Evolutionary conservation across 2,797 vertebrate genomes (phyloP).

Genomic region (Peromyscus eremicus): DNA sequence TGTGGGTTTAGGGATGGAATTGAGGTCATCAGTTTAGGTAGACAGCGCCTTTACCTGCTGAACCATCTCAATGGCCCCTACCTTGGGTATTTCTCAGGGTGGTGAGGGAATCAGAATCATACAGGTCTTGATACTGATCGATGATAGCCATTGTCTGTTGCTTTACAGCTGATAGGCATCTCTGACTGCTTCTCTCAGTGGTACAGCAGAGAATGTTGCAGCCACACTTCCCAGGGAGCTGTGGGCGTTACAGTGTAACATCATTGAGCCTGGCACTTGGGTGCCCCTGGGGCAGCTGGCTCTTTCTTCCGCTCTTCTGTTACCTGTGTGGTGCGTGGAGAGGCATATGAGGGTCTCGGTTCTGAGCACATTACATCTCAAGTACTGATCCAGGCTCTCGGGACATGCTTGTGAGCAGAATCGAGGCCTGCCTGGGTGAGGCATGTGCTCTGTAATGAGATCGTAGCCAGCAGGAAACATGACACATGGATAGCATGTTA

Average conservation of each 20-base stretch:
- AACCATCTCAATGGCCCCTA: not conserved
- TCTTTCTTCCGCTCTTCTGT: not conserved
- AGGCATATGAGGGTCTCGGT: not conserved
- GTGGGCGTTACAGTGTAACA: no score
- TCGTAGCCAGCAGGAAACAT: not conserved
- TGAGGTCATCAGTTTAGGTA: not conserved
- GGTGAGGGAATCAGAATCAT: rapidly evolving
- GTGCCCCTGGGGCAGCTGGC: not conserved
- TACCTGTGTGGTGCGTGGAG: rapidly evolving
- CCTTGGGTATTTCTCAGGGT: not conserved
- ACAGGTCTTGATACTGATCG: not conserved
- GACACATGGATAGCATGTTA: rapidly evolving
- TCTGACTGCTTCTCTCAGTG: not conserved
- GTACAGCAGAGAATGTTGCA: not conserved
- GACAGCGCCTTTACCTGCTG: not conserved
- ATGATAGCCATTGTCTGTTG: not conserved
- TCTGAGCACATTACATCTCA: not conserved
- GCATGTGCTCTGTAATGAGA: not conserved
- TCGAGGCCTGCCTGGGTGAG: rapidly evolving
- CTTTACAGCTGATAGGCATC: not conserved
- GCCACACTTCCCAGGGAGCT: not conserved
- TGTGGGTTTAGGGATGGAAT: not conserved
- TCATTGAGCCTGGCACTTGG: not conserved
- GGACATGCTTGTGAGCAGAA: not conserved
- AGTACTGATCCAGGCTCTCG: not conserved